A percentile compares a stretch with the other conserved stretches of the same genome.
phyloP scores from a whole-genome alignment of 2,797 vertebrate genomes.

The Orientallactaga sibirica region DNA sequence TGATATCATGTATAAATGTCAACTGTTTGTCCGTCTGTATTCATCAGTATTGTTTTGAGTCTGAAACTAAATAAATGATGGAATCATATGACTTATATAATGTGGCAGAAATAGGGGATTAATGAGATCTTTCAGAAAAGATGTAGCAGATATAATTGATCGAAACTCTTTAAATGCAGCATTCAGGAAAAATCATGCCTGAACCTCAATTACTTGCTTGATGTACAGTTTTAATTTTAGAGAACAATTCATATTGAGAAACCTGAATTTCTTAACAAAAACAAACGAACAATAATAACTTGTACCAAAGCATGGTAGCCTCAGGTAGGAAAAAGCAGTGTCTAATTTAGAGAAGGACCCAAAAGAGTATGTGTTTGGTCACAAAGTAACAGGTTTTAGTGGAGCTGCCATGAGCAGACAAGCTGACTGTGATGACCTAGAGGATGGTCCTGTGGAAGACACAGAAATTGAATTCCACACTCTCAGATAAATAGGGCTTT shows the following conservation, averaged over 20 bases:
- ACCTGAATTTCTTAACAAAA: not conserved
- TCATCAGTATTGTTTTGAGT: not conserved
- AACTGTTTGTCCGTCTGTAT: not conserved
- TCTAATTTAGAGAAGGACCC: accelerated
- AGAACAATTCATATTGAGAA: not conserved
- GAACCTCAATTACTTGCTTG: not conserved
- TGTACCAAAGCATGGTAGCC: not conserved
- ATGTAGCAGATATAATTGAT: not conserved
- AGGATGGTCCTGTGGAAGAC: not conserved
- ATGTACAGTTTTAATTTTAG: not conserved
- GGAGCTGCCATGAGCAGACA: not conserved
- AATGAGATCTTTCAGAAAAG: not conserved
- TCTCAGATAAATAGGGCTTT: not conserved
- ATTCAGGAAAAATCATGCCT: not conserved
- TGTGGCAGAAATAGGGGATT: not conserved
- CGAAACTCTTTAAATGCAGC: not conserved
- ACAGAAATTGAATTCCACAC: not conserved
- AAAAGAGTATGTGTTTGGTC: not conserved
- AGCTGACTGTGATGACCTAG: not conserved
- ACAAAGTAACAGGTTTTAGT: not conserved
- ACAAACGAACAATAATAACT: too few species aligned
- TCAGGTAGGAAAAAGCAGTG: not conserved
- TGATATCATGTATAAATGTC: too few species aligned
- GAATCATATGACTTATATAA: not conserved
- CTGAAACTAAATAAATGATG: not conserved